Evolutionary conservation across 2,113 vertebrate genomes (phyloP), one percentile per base, ranked within the genome.

Genomic region (Pangasianodon gigas): DNA sequence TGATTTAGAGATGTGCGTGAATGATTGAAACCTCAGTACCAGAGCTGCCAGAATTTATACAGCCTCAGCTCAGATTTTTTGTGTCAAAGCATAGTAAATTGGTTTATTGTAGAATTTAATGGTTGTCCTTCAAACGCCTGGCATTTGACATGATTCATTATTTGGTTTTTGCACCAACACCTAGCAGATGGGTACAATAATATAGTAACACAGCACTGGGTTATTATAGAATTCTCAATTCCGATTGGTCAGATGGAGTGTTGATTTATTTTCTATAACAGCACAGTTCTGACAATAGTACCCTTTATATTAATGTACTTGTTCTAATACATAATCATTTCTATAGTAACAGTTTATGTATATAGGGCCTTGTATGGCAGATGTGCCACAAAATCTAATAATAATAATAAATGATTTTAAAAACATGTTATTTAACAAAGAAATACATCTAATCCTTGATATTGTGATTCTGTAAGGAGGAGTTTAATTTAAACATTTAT

Each of bases 61-160:
- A 83, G 29, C 48, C 48, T 26, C 41, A 48, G 75, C 44, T 65
- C 56, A 81, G 56, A 4, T 41, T 21, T 32, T 32, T 51, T 29
- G 0, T 26, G 58, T 16, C 44, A 81, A 67, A 67, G 11, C 29
- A 83, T 51, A 82, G 32, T 2, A 60, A 60, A 60, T 60, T 60
- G 37, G 32, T 84, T 84, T 54, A 88, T 71, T 83, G 46, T 69
- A 26, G 24, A 37, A 51, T 88, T 80, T 79, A 87, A 58, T 51
- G 24, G 26, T 32, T 52, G 65, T 84, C 37, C 54, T 84, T 84
- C 11, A 13, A 84, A 60, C 44, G 6, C 18, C 32, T 41, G 19
- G 19, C 10, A 44, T 60, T 29, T 84, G 52, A 41, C 11, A 44
- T 41, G 37, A 84, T 84, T 44, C 21, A 41, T 84, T 58, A 84